Conservation (phyloP, 2,797 vertebrate genomes). For the Malacoctenus gilli region DNA sequence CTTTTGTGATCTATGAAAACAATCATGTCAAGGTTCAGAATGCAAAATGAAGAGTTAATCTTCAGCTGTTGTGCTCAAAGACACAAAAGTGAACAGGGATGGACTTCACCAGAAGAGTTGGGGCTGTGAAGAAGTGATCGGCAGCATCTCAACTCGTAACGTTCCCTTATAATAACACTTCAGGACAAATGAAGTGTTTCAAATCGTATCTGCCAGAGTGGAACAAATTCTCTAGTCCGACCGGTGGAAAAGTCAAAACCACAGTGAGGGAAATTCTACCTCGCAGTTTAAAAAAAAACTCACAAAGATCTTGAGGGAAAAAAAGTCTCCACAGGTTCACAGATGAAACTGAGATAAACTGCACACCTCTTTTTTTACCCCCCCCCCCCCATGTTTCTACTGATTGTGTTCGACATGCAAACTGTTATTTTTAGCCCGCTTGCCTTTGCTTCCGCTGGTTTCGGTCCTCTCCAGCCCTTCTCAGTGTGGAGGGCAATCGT, state of each 20-base stretch:
- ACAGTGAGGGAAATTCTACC: conserved; percentile 47
- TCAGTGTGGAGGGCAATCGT: conserved; percentile 63
- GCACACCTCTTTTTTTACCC: conserved; percentile 28
- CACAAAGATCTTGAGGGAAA: too few species aligned
- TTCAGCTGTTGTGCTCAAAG: too few species aligned
- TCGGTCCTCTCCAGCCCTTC: conserved; percentile 61
- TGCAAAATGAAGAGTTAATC: too few species aligned
- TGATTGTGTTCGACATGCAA: conserved; percentile 43
- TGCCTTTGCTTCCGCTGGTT: conserved; percentile 32
- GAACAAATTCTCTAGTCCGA: conserved; percentile 61
- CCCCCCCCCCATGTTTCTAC: conserved; percentile 25
- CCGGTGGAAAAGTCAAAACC: conserved; percentile 64
- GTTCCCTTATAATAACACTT: conserved; percentile 45
- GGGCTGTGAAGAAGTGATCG: too few species aligned
- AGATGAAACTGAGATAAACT: conserved; percentile 42
- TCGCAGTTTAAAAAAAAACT: conserved; percentile 51
- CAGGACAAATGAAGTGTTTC: conserved; percentile 53
- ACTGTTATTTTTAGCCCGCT: conserved; percentile 41
- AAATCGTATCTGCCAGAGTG: conserved; percentile 53
- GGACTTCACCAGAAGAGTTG: too few species aligned
- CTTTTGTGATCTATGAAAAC: too few species aligned
- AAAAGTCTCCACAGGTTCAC: conserved; percentile 1
- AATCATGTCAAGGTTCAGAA: too few species aligned
- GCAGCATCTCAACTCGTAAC: not conserved
- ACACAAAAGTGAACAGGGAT: too few species aligned